A percentile compares a stretch with the other conserved stretches of the same genome.
Evolutionary conservation across 1,140 invertebrate species (phyloP).

Genomic region (Lepidostoma basale): DNA sequence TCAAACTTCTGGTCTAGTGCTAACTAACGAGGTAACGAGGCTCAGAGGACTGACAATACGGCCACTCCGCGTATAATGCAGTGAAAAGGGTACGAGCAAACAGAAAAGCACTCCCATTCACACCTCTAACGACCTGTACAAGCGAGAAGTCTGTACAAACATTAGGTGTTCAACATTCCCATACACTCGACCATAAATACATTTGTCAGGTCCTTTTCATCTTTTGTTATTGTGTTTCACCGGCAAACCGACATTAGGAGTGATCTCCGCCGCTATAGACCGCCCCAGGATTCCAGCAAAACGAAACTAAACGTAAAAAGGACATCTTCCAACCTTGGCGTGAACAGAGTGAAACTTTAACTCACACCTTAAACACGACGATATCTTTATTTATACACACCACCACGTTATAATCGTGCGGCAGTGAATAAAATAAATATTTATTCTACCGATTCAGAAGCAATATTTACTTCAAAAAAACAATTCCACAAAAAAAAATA

Average conservation of each 20-base stretch:
- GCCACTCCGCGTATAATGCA: slow-evolving; percentile 11
- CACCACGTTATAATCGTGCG: too few species aligned
- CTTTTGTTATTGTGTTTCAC: slow-evolving; percentile 10
- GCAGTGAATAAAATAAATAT: too few species aligned
- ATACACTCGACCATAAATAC: slow-evolving; percentile 36
- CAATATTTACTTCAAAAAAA: too few species aligned
- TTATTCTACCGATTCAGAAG: too few species aligned
- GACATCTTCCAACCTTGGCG: background rate
- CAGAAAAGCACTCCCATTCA: slow-evolving; percentile 22
- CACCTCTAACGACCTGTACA: slow-evolving; percentile 7
- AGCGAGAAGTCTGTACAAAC: slow-evolving; percentile 33
- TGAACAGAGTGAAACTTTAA: too few species aligned
- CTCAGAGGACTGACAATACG: background rate
- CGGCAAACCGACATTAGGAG: background rate
- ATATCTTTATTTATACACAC: too few species aligned
- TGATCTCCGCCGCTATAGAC: background rate
- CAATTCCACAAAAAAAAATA: too few species aligned
- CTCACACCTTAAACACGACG: too few species aligned
- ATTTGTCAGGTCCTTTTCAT: slow-evolving; percentile 36
- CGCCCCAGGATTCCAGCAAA: background rate
- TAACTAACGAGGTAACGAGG: background rate
- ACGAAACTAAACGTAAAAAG: background rate
- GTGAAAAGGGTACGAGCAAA: slow-evolving; percentile 8
- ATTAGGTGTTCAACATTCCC: slow-evolving; percentile 37
- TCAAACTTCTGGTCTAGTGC: background rate